Base-by-base conservation (phyloP, 2,797 vertebrate genomes). In the Discoglossus pictus region DNA sequence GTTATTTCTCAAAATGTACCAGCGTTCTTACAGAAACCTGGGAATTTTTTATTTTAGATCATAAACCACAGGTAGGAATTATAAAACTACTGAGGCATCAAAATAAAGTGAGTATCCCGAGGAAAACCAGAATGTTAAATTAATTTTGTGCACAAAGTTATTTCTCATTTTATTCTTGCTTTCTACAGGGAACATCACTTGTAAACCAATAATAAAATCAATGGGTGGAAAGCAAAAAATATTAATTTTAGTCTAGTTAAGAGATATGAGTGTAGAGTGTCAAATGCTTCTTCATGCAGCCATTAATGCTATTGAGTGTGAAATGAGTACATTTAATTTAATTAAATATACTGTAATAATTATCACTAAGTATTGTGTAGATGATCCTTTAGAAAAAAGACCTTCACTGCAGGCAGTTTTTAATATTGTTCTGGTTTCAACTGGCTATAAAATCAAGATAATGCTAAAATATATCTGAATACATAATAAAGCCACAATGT, bases 61-160 rank as follows among this genome's bases (percentile, higher is more conserved):
- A 56, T 73, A 73, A 75, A 75, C 56, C 64, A 65, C 65, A 77
- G 72, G 64, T 36, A 75, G 64, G 40, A 73, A 78, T 74, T 2
- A 75, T 62, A 73, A 74, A 64, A 59, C 68, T 71, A 71, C 51
- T 61, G 48, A 76, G 74, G 23, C 66, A 60, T 63, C 60, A 42
- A 76, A 71, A 70, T 31, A 66, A 35, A 70, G 42, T 21, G 2
- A 1, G 61, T 74, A 67, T 27, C 47, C 46, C 54, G 53, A 17
- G 43, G n/a, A 68, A 78, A 70, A 20, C 51, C 65, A 27, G 71
- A 63, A 54, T 11, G 36, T 20, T 15, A 75, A 75, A 72, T 69
- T 63, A 64, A 64, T 77, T 80, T 51, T 39, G 38, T 43, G 18
- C 58, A 5, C 50, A 61, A 46, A 44, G 42, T 74, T 54, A 71